Percentiles rank a stretch among this genome's conserved stretches.
phyloP scores from a whole-genome alignment of 2,888 invertebrate genomes.

The Protonemura montana region DNA sequence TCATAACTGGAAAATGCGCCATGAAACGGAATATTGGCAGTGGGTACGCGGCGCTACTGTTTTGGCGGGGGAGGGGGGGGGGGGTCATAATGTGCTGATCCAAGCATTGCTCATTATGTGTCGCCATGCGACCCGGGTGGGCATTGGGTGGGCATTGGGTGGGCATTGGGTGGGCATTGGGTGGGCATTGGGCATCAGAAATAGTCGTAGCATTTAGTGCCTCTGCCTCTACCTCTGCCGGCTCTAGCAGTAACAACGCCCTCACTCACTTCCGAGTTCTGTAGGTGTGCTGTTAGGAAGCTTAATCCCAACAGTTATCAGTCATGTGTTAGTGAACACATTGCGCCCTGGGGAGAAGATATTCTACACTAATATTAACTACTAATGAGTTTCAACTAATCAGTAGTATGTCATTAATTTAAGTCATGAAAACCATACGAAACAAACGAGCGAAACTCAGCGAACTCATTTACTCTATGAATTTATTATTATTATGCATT shows the following conservation, averaged over 20 bases:
- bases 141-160: background rate
- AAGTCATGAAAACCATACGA: slow-evolving; percentile 28
- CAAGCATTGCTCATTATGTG: slow-evolving; percentile 2
- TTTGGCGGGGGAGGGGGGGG: background rate
- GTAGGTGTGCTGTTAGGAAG: slow-evolving; percentile 24
- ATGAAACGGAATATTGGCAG: background rate
- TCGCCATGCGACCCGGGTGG: background rate
- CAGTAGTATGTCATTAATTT: slow-evolving; percentile 37
- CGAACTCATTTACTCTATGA: background rate
- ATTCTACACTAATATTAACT: slow-evolving; percentile 39
- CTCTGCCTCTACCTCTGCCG: background rate
- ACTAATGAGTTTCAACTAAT: slow-evolving; percentile 36
- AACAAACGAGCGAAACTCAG: slow-evolving; percentile 25
- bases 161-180: background rate
- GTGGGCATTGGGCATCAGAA: background rate
- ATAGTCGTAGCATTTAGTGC: background rate
- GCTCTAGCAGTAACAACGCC: too few species aligned
- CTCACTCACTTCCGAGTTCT: slow-evolving; percentile 14
- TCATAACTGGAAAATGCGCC: background rate
- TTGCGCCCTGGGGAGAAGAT: slow-evolving; percentile 31
- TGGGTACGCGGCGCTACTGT: background rate
- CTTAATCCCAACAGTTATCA: slow-evolving; percentile 37
- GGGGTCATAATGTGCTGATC: background rate
- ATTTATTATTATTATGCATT: slow-evolving; percentile 4
- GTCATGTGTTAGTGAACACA: slow-evolving; percentile 34